These are phyloP conservation scores for Zosterops borbonicus DNA, from an alignment of 2,113 vertebrate species.

Conservation along the genomic window DNA sequence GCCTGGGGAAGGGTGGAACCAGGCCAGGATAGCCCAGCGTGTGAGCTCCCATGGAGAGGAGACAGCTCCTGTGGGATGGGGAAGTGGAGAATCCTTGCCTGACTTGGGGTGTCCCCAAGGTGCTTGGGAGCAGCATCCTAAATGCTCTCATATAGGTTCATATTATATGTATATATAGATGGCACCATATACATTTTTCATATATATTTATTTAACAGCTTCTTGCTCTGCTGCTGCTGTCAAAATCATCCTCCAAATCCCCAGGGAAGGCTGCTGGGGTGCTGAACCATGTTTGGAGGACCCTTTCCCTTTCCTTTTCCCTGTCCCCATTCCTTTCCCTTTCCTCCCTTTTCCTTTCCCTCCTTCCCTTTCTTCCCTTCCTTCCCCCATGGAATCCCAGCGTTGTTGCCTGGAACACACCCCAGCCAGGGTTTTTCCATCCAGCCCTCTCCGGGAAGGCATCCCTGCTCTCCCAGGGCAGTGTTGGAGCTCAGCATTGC, in stretches of 20 bases:
- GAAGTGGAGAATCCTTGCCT: neutral
- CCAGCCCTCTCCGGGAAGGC: neutral
- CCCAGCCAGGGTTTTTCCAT: neutral
- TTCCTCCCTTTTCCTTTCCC: too few relatives aligned
- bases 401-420: neutral
- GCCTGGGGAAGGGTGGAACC: neutral
- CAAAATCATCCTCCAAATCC: neutral
- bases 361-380: too few relatives aligned
- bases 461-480: rapidly evolving
- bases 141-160: neutral
- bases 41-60: neutral
- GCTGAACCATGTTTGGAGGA: rapidly evolving
- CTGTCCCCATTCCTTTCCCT: too few relatives aligned
- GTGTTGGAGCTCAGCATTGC: neutral
- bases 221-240: neutral
- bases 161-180: too few relatives aligned
- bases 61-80: neutral
- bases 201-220: neutral
- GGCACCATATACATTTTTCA: neutral
- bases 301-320: neutral
- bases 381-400: neutral
- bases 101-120: rapidly evolving
- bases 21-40: neutral
- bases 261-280: neutral
- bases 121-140: neutral